Conservation (phyloP, 2,797 vertebrate species). For the Alcedo atthis region DNA sequence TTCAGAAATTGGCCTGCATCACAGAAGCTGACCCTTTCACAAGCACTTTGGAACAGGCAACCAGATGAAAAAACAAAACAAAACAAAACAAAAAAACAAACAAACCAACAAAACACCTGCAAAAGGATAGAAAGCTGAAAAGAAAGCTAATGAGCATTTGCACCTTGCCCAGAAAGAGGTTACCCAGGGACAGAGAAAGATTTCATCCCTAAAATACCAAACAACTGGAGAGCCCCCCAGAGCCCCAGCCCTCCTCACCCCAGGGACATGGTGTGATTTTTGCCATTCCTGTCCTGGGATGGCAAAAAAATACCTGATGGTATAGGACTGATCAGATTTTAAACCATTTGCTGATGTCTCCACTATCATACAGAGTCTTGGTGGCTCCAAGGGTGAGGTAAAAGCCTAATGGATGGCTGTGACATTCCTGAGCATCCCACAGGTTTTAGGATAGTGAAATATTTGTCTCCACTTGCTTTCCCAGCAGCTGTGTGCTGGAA, state of each 20-base stretch:
- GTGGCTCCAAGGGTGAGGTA: background rate
- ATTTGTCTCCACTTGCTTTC: background rate
- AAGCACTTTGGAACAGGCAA: background rate
- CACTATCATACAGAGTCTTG: background rate
- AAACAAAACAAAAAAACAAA: too few relatives aligned
- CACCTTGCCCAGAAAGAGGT: background rate
- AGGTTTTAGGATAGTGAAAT: background rate
- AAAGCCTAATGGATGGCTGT: background rate
- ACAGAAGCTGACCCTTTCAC: background rate
- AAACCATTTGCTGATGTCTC: background rate
- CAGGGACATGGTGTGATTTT: accelerated
- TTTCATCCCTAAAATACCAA: background rate
- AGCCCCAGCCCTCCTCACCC: background rate
- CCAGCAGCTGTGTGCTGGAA: background rate
- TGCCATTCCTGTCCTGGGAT: background rate
- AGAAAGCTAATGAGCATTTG: background rate
- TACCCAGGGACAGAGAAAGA: background rate
- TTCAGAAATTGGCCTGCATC: background rate
- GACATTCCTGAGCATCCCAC: background rate
- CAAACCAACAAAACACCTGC: background rate
- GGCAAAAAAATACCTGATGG: background rate
- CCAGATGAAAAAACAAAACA: background rate
- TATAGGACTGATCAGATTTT: background rate
- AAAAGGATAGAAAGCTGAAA: background rate
- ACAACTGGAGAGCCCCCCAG: background rate